Base-by-base conservation (phyloP, 2,797 vertebrate genomes). In the Buphagus erythrorhynchus region DNA sequence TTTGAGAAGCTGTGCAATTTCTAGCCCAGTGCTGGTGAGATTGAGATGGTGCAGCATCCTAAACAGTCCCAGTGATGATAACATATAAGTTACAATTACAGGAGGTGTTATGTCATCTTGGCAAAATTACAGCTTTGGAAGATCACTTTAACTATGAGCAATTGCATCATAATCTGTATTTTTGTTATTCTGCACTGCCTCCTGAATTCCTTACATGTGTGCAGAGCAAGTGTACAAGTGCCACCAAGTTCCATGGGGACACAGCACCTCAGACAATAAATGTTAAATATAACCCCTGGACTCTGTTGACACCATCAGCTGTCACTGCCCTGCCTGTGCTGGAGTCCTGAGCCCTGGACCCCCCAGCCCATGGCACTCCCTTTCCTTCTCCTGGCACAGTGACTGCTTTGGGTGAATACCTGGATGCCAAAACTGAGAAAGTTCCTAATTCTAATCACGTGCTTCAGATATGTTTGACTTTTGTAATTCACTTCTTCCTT, bases 171-270 rank as follows among this genome's bases (percentile, higher is more conserved):
- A 21, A 71, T 45, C 24, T 91, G 16, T 22, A 17, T n/a, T 83
- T 71, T 10, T 29, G 25, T 33, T 11, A 15, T 65, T 88, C 31
- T 74, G 4, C 40, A 24, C 24, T 54, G 52, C 16, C 31, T 61
- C 14, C 45, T 58, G 48, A 51, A 49, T 48, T 51, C 38, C 31
- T 15, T 16, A 11, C 3, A 1, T 0, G 1, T 29, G 16, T 12
- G 16, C 40, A 80, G 55, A 48, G 35, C 35, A 45, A 15, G 42
- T 3, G 26, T n/a, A 12, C 24, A 55, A n/a, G n/a, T n/a, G n/a
- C n/a, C n/a, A n/a, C n/a, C n/a, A n/a, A n/a, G n/a, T n/a, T n/a
- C n/a, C n/a, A n/a, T n/a, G n/a, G n/a, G n/a, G n/a, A n/a, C n/a
- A n/a, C n/a, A n/a, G n/a, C n/a, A n/a, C n/a, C n/a, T n/a, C n/a